phyloP scores from a whole-genome alignment of 2,113 vertebrate species.

The Notiomystis cincta region DNA sequence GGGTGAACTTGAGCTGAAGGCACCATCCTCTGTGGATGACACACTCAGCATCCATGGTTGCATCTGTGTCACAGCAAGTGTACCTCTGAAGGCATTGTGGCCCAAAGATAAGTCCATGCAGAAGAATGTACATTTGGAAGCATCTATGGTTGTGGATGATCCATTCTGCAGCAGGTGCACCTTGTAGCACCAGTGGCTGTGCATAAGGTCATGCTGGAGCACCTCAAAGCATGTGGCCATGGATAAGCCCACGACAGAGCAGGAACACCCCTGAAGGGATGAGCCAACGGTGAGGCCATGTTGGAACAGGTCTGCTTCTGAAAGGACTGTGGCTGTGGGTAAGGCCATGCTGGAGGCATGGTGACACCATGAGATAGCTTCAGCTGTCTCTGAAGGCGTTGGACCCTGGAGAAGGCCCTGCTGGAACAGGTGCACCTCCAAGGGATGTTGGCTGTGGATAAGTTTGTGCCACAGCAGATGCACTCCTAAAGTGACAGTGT shows the following conservation, averaged over 20 bases:
- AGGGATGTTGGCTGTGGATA: background rate
- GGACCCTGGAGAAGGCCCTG: background rate
- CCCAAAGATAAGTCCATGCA: background rate
- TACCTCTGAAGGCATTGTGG: background rate
- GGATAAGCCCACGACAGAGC: background rate
- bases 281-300: background rate
- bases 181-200: background rate
- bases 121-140: background rate
- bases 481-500: background rate
- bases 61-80: background rate
- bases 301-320: background rate
- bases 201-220: background rate
- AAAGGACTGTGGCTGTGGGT: background rate
- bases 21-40: background rate
- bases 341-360: background rate
- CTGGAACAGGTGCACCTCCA: background rate
- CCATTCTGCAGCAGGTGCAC: background rate
- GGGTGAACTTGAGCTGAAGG: background rate
- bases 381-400: background rate
- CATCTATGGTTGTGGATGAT: background rate
- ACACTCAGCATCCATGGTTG: fast-evolving
- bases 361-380: too few species aligned
- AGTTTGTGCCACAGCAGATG: background rate
- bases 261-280: background rate
- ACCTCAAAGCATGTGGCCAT: background rate